Evolutionary conservation across 1,140 invertebrate species (phyloP).

Genomic region (Chelonus insularis): DNA sequence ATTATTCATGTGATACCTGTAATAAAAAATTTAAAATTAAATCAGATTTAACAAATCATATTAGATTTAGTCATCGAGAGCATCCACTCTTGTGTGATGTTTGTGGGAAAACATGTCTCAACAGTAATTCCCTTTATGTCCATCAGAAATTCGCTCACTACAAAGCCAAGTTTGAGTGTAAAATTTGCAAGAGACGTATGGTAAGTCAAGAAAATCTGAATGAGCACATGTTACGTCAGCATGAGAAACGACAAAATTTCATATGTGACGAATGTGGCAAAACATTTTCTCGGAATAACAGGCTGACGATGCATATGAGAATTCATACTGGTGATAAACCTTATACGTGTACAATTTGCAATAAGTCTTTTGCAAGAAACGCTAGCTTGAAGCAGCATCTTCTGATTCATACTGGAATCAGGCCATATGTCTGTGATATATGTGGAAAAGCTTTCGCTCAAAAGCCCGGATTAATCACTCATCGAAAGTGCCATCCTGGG

Average conservation of each 20-base stretch:
- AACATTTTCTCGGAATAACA: slow-evolving; percentile 61
- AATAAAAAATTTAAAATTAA: slow-evolving; percentile 62
- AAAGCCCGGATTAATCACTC: slow-evolving; percentile 67
- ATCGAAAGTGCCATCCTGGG: slow-evolving; percentile 67
- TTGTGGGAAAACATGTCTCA: slow-evolving; percentile 65
- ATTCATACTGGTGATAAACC: slow-evolving; percentile 77
- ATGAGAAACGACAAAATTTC: slow-evolving; percentile 54
- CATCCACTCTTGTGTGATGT: slow-evolving; percentile 70
- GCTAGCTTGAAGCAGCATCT: slow-evolving; percentile 66
- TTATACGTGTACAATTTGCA: slow-evolving; percentile 66
- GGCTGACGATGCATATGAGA: slow-evolving; percentile 70
- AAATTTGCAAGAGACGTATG: slow-evolving; percentile 55
- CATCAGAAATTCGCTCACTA: slow-evolving; percentile 58
- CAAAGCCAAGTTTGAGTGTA: slow-evolving; percentile 56
- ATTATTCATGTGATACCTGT: slow-evolving; percentile 61
- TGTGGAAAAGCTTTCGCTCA: slow-evolving; percentile 64
- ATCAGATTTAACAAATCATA: slow-evolving; percentile 68
- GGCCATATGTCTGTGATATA: slow-evolving; percentile 73
- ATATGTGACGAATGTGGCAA: slow-evolving; percentile 66
- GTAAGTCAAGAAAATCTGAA: slow-evolving; percentile 56
- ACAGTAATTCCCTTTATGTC: slow-evolving; percentile 56
- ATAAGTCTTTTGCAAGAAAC: slow-evolving; percentile 60
- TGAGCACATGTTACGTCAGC: slow-evolving; percentile 58
- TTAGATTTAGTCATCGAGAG: slow-evolving; percentile 65
- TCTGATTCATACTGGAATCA: slow-evolving; percentile 79